Evolutionary conservation across 2,888 invertebrate genomes (phyloP).

Genomic region (Latrodectus elegans): DNA sequence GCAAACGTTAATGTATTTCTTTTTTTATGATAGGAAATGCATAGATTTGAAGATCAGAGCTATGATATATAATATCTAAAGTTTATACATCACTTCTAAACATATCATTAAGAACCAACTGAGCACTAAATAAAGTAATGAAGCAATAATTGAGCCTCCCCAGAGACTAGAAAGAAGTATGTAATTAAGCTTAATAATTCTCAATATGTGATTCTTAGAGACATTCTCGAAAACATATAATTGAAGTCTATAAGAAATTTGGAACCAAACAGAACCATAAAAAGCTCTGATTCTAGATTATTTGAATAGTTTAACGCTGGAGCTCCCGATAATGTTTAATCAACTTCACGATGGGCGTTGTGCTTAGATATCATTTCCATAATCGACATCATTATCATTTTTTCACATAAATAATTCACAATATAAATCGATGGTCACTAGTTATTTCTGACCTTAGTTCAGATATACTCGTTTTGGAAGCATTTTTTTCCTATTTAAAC

Average conservation of each 20-base stretch:
- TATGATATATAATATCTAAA: background rate
- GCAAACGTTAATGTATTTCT: no score
- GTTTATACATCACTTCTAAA: background rate
- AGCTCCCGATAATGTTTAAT: constrained; percentile 39
- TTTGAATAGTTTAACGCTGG: constrained; percentile 4
- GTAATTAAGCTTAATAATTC: constrained; percentile 49
- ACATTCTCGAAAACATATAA: constrained; percentile 14
- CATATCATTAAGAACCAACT: constrained; percentile 10
- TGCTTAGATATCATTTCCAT: constrained; percentile 41
- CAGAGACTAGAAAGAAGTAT: background rate
- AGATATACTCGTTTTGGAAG: no score
- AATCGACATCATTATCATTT: constrained; percentile 45
- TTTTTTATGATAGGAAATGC: no score
- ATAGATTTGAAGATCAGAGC: no score
- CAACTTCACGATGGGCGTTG: constrained; percentile 25
- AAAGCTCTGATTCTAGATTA: constrained; percentile 18
- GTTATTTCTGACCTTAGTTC: background rate
- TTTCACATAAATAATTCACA: constrained; percentile 43
- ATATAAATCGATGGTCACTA: background rate
- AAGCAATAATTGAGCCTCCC: background rate
- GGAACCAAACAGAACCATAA: background rate
- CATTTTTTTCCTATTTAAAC: no score
- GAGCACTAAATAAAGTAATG: background rate
- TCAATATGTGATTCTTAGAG: constrained; percentile 7
- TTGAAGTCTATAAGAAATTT: constrained; percentile 25